These are phyloP conservation scores for Drosophila hawaiiensis DNA, from an alignment of 2,888 invertebrate genomes.

Conservation along the genomic window DNA sequence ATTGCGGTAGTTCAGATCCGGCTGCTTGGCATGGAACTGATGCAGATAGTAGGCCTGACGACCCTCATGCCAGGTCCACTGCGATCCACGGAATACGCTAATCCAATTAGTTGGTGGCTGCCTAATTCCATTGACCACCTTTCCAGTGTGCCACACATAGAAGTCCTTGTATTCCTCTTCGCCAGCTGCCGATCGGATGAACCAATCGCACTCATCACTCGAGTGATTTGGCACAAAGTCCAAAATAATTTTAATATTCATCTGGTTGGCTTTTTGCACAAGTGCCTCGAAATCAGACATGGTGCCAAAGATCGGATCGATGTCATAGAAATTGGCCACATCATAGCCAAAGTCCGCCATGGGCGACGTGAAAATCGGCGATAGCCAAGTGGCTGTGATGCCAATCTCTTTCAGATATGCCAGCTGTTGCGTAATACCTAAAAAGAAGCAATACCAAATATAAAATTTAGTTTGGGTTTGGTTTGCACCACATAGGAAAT, in stretches of 20 bases:
- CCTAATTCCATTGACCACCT: constrained; percentile 78
- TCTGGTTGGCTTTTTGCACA: constrained; percentile 86
- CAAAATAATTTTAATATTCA: constrained; percentile 85
- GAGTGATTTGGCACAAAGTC: constrained; percentile 88
- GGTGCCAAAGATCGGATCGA: constrained; percentile 90
- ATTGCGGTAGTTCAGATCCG: constrained; percentile 89
- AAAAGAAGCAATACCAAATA: fast-evolving
- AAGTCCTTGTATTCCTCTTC: constrained; percentile 89
- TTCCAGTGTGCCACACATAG: constrained; percentile 89
- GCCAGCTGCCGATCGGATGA: constrained; percentile 88
- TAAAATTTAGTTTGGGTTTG: background rate
- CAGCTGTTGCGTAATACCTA: constrained; percentile 88
- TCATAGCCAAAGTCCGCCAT: constrained; percentile 93
- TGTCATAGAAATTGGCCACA: constrained; percentile 88
- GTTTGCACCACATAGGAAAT: fast-evolving
- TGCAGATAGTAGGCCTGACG: constrained; percentile 88
- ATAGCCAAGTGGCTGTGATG: constrained; percentile 89
- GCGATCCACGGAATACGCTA: constrained; percentile 86
- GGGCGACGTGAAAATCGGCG: constrained; percentile 91
- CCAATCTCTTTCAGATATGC: constrained; percentile 89
- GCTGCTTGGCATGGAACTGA: constrained; percentile 88
- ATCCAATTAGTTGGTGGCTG: constrained; percentile 86
- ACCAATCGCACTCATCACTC: constrained; percentile 93
- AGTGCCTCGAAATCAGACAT: constrained; percentile 89
- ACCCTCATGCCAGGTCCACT: constrained; percentile 88